Evolutionary conservation across 2,113 vertebrate species (phyloP).

Genomic region (Amphiprion percula): DNA sequence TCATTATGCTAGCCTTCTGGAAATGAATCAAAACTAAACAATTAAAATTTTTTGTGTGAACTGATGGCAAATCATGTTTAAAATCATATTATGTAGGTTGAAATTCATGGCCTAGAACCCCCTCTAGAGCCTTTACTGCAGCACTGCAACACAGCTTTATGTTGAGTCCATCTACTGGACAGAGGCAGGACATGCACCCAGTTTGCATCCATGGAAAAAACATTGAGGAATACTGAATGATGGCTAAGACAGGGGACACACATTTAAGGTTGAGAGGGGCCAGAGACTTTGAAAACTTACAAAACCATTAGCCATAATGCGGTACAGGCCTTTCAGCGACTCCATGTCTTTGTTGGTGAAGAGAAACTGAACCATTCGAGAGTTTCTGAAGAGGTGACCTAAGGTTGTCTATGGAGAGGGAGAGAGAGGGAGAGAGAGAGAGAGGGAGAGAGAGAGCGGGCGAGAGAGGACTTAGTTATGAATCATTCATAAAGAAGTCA

Average conservation of each 20-base stretch:
- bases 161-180: conserved; percentile 41
- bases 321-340: conserved; percentile 92
- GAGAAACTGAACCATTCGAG: conserved; percentile 95
- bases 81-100: conserved; percentile 8
- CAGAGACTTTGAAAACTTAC: conserved; percentile 79
- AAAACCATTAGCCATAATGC: conserved; percentile 94
- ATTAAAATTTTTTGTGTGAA: conserved; percentile 7
- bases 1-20: background rate
- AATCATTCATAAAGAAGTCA: conserved; percentile 16
- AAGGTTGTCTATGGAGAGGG: conserved; percentile 86
- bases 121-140: conserved; percentile 46
- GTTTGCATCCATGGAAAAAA: conserved; percentile 41
- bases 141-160: conserved; percentile 40
- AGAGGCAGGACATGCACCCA: conserved; percentile 27
- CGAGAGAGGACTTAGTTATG: background rate
- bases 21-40: conserved; percentile 21
- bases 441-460: no score
- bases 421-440: background rate
- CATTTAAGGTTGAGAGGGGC: background rate
- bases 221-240: background rate
- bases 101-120: conserved; percentile 42
- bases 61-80: conserved; percentile 24
- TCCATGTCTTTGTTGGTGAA: conserved; percentile 96
- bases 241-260: background rate
- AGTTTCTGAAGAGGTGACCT: conserved; percentile 93